Base-by-base conservation (phyloP, 2,888 invertebrate species). In the Corbicula japonica region DNA sequence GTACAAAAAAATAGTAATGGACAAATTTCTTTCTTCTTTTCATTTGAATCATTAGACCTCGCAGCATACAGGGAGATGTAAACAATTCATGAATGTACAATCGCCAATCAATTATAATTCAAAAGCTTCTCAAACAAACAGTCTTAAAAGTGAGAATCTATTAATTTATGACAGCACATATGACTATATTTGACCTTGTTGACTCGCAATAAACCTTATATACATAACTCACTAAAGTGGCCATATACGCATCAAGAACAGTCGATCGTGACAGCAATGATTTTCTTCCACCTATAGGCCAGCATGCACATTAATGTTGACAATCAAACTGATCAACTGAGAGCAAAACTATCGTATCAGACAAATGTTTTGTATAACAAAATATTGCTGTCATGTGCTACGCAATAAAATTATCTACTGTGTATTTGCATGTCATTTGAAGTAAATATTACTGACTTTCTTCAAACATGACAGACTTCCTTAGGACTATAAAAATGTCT, bases 91-190 rank as follows among this genome's bases (percentile, higher is more conserved):
- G 52, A 52, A 52, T 66, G 52, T 54, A 50, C 41, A 50, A 52
- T 38, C 54, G 23, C n/a, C 54, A 52, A 54, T 54, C 66, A 66
- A 66, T 66, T 66, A 66, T 26, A 30, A 50, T 15, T 35, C 1
- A 35, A 32, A 66, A 54, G 28, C 66, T 72, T 72, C 46, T 52
- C 52, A 44, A 34, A 72, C 44, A 52, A 52, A 28, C 46, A 32
- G 10, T 15, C 62, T 63, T 23, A 61, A 72, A 50, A 62, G 62
- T 62, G 44, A 35, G 54, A 68, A 72, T 34, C 52, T 41, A 66
- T 23, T 79, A 65, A 74, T 79, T 79, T 79, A 60, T 60, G 58
- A 46, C 60, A 65, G 74, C 41, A 70, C 70, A 74, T 70, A 79
- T 52, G 44, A 58, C 32, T 18, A 34, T 65, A 56, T 70, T 58